Evolutionary conservation across 2,113 vertebrate genomes (phyloP).

Genomic region (Haliaeetus leucogaster): DNA sequence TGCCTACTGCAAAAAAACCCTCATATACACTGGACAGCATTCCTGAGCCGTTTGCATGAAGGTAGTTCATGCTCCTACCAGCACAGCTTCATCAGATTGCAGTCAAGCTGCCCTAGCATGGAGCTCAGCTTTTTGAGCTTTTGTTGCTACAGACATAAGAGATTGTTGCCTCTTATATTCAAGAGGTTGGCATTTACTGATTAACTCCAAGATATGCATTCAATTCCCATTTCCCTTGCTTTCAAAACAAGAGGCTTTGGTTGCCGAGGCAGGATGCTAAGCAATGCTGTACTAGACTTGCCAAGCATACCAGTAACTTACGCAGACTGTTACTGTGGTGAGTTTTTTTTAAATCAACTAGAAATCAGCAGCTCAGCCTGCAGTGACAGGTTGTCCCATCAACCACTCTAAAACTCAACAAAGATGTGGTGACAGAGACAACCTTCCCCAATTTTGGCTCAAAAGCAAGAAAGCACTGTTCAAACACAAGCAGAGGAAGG

Average conservation of each 20-base stretch:
- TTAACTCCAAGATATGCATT: not conserved
- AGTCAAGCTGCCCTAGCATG: not conserved
- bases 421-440: not conserved
- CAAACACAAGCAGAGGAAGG: not conserved
- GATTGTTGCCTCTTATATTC: not conserved
- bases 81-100: not conserved
- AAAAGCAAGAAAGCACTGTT: not conserved
- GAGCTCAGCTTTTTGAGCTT: constrained; percentile 12
- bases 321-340: not conserved
- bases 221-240: not conserved
- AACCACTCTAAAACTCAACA: not conserved
- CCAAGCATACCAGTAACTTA: not conserved
- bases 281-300: not conserved
- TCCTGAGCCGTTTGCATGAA: not conserved
- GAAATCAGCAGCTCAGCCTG: not conserved
- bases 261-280: not conserved
- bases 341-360: not conserved
- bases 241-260: not conserved
- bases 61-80: not conserved
- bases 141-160: not conserved
- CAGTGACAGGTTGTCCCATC: not conserved
- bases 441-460: not conserved
- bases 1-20: not conserved
- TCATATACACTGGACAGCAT: not conserved
- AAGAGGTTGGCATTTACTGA: not conserved